Evolutionary conservation across 2,797 vertebrate genomes (phyloP).

Genomic region (Myotis daubentonii): DNA sequence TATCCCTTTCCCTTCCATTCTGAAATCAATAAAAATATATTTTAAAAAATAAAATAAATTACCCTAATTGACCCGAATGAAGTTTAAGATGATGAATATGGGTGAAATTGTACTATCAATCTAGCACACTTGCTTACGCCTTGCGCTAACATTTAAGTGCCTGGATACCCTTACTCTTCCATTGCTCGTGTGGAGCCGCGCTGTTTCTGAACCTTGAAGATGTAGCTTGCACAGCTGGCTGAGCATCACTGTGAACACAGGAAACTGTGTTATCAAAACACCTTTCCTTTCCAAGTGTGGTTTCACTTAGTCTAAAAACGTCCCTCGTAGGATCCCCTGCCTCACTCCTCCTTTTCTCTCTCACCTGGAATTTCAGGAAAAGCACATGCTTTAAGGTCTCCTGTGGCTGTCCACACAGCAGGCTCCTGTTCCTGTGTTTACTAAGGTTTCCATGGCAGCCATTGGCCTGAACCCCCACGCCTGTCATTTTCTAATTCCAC

Average conservation of each 20-base stretch:
- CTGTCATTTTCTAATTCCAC: constrained; percentile 12
- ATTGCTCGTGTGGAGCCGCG: not conserved
- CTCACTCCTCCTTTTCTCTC: not conserved
- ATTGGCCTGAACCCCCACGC: not conserved
- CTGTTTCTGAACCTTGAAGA: constrained; percentile 32
- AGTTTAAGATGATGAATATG: not conserved
- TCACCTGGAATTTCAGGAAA: not conserved
- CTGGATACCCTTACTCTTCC: not conserved
- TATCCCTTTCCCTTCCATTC: no score
- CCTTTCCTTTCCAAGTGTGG: not conserved
- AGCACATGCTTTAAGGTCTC: not conserved
- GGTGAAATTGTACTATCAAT: not conserved
- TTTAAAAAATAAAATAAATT: not conserved
- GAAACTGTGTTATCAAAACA: not conserved
- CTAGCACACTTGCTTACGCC: not conserved
- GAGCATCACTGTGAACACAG: not conserved
- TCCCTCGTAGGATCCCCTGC: not conserved
- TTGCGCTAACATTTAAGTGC: not conserved
- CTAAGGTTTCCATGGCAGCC: not conserved
- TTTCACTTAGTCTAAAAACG: not conserved
- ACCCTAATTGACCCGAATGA: not conserved
- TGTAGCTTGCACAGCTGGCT: not conserved
- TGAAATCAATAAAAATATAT: no score
- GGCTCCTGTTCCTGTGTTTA: not conserved
- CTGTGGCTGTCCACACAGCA: not conserved